Evolutionary conservation across 2,797 vertebrate species (phyloP).

Genomic region (Sparus aurata): DNA sequence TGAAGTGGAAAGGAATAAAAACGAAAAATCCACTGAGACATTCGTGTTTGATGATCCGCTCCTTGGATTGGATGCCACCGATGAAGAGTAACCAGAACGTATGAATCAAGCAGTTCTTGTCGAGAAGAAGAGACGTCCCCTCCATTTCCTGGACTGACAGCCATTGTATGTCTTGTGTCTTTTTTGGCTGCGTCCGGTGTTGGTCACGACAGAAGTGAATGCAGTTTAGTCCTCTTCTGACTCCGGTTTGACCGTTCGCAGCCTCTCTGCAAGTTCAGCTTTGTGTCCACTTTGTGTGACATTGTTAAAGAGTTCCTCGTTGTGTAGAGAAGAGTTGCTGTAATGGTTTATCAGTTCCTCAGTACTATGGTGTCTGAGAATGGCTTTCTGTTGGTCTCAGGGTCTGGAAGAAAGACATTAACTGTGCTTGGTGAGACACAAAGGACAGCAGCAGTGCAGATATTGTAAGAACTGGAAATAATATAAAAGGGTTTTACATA

Average conservation of each 20-base stretch:
- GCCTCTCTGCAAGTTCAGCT: conserved; percentile 23
- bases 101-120: conserved; percentile 44
- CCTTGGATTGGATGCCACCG: conserved; percentile 44
- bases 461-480: neutral
- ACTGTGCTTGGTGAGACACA: conserved; percentile 16
- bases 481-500: neutral
- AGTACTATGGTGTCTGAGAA: conserved; percentile 87
- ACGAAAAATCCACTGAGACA: conserved; percentile 15
- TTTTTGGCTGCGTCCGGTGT: conserved; percentile 31
- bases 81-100: conserved; percentile 39
- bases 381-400: conserved; percentile 91
- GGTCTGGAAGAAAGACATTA: conserved; percentile 76
- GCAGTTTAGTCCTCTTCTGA: conserved; percentile 30
- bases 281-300: neutral
- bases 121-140: conserved; percentile 20
- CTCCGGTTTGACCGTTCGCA: conserved; percentile 32
- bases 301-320: conserved; percentile 40
- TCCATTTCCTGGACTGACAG: conserved; percentile 10
- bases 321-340: conserved; percentile 54
- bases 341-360: conserved; percentile 74
- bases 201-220: conserved; percentile 46
- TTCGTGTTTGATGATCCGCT: conserved; percentile 53
- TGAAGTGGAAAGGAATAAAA: conserved; percentile 23
- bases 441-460: neutral
- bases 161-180: conserved; percentile 22